Evolutionary conservation across 2,797 vertebrate species (phyloP).

Genomic region (Cichlasoma orientale): DNA sequence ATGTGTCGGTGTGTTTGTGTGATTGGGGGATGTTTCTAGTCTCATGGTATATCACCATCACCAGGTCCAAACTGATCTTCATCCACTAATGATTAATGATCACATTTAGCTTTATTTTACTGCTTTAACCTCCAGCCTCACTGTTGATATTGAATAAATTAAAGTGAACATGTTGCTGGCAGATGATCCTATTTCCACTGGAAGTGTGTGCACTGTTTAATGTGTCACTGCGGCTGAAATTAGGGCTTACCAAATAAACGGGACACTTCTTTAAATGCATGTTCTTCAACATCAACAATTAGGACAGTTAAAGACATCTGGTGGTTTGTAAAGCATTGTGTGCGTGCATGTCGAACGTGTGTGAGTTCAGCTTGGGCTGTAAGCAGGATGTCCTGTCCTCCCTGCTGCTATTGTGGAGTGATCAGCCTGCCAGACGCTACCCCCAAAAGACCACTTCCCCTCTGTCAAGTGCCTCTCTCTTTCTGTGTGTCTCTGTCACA

Average conservation of each 20-base stretch:
- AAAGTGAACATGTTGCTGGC: background rate
- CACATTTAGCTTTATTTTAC: background rate
- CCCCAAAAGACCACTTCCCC: conserved; percentile 66
- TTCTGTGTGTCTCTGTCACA: conserved; percentile 7
- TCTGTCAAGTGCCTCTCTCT: conserved; percentile 62
- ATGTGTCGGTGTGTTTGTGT: background rate
- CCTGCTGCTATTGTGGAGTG: conserved; percentile 70
- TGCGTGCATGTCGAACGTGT: background rate
- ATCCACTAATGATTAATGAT: background rate
- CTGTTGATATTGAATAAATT: background rate
- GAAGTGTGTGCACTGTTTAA: background rate
- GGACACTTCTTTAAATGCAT: conserved; percentile 8
- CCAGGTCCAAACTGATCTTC: background rate
- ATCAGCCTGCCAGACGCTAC: conserved; percentile 66
- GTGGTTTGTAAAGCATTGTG: background rate
- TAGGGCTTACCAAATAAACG: background rate
- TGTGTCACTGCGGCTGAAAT: background rate
- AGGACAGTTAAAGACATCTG: conserved; percentile 27
- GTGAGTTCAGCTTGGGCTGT: conserved; percentile 35
- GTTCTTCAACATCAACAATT: conserved; percentile 19
- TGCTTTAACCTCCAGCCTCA: background rate
- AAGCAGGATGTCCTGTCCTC: conserved; percentile 80
- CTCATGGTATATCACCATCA: background rate
- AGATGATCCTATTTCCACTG: background rate
- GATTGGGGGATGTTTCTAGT: conserved; percentile 2